Evolutionary conservation across 2,113 vertebrate species (phyloP).

Genomic region (Pteropus alecto): DNA sequence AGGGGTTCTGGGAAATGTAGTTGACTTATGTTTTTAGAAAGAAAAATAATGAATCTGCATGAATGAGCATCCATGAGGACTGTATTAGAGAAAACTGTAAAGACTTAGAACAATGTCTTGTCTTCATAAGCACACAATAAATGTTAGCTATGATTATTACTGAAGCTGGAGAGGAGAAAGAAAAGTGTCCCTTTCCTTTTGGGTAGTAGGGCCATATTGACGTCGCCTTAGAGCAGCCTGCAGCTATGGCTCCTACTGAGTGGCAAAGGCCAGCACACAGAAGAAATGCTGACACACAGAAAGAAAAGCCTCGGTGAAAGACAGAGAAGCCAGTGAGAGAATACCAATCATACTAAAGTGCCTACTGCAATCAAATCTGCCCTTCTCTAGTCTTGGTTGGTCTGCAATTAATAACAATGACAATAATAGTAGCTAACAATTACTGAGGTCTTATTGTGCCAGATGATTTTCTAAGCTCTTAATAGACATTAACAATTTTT

Average conservation of each 20-base stretch:
- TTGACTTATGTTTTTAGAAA: not conserved
- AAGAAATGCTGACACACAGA: not conserved
- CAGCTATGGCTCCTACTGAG: not conserved
- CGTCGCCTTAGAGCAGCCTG: not conserved
- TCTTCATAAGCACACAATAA: not conserved
- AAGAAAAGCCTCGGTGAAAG: not conserved
- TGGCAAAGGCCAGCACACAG: not conserved
- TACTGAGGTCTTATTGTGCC: not conserved
- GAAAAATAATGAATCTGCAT: not conserved
- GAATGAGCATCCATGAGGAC: not conserved
- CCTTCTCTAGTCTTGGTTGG: not conserved
- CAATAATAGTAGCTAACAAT: not conserved
- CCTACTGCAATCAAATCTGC: too few relatives aligned
- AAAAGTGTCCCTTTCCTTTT: not conserved
- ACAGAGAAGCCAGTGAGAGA: not conserved
- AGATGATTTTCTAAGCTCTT: not conserved
- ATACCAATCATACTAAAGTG: not conserved
- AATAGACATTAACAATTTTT: not conserved
- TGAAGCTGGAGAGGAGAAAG: not conserved
- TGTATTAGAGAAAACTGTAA: not conserved
- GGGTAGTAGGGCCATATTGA: not conserved
- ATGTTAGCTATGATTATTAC: not conserved
- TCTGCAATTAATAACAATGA: not conserved
- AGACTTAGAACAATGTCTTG: not conserved
- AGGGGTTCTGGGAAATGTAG: not conserved